These are phyloP conservation scores for Python bivittatus DNA, from an alignment of 2,113 vertebrate genomes.

Conservation along the genomic window DNA sequence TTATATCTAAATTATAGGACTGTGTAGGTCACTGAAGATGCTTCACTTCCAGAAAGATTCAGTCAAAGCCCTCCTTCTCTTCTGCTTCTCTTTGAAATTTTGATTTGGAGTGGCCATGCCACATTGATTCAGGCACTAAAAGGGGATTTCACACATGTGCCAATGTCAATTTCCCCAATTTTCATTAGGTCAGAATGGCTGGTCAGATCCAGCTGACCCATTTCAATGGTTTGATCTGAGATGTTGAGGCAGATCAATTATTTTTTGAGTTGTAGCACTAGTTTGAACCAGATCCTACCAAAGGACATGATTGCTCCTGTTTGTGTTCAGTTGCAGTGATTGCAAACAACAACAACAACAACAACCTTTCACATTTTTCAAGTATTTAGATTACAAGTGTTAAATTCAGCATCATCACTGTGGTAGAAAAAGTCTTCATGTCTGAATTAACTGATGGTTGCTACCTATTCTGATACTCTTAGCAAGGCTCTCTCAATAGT, in stretches of 20 bases:
- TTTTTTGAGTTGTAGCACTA: not conserved
- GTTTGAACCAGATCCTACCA: not conserved
- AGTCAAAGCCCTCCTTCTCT: not conserved
- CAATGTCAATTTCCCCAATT: not conserved
- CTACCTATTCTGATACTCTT: constrained; percentile 65
- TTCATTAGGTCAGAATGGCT: not conserved
- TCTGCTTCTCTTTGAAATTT: not conserved
- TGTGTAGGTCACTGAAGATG: not conserved
- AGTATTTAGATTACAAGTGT: constrained; percentile 33
- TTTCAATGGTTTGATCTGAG: not conserved
- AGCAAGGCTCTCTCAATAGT: constrained; percentile 56
- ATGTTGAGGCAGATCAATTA: not conserved
- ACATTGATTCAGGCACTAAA: not conserved
- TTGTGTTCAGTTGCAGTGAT: not conserved
- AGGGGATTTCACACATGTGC: not conserved
- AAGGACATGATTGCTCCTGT: constrained; percentile 12
- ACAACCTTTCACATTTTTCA: not conserved
- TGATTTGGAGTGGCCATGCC: not conserved
- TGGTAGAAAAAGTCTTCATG: constrained; percentile 4
- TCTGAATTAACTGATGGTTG: constrained; percentile 51
- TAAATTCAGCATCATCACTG: constrained; percentile 8
- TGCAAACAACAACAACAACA: constrained; percentile 34
- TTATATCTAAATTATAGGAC: not conserved
- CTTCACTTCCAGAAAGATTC: not conserved
- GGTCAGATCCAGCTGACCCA: not conserved